Evolutionary conservation across 1,140 invertebrate species (phyloP).

Genomic region (Apis laboriosa): DNA sequence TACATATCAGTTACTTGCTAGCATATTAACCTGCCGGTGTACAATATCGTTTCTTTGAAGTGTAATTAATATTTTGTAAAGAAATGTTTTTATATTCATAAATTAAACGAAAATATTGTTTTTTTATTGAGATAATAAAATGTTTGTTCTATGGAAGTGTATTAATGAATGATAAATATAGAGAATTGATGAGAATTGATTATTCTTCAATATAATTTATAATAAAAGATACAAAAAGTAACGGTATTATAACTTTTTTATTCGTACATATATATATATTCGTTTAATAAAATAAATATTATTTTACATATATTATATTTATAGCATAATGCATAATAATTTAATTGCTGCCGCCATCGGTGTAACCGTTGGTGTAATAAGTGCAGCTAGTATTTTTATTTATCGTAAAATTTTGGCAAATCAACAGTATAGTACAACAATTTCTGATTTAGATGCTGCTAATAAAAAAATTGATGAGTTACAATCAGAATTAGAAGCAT

Average conservation of each 20-base stretch:
- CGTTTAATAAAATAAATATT: not conserved
- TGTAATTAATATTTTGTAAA: not conserved
- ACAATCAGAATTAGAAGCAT: conserved; percentile 71
- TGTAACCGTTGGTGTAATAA: conserved; percentile 84
- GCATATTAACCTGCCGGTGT: conserved; percentile 2
- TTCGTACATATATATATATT: not conserved
- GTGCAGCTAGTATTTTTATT: conserved; percentile 84
- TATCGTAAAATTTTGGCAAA: conserved; percentile 84
- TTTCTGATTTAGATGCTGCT: conserved; percentile 72
- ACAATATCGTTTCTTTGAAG: not conserved
- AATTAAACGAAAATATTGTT: not conserved
- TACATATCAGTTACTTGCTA: too few relatives aligned
- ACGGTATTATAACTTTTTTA: conserved; percentile 1
- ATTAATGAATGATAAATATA: not conserved
- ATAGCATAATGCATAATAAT: conserved; percentile 71
- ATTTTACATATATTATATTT: conserved; percentile 1
- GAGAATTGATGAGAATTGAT: conserved; percentile 6
- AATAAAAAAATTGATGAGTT: conserved; percentile 72
- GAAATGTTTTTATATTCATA: not conserved
- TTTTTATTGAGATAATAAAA: not conserved
- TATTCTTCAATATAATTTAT: not conserved
- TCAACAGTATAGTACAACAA: conserved; percentile 80
- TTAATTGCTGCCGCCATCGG: conserved; percentile 75
- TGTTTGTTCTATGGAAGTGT: not conserved
- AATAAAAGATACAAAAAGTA: conserved; percentile 1